These are phyloP conservation scores for Coptotermes formosanus DNA, from an alignment of 1,140 invertebrate species.

Conservation along the genomic window DNA sequence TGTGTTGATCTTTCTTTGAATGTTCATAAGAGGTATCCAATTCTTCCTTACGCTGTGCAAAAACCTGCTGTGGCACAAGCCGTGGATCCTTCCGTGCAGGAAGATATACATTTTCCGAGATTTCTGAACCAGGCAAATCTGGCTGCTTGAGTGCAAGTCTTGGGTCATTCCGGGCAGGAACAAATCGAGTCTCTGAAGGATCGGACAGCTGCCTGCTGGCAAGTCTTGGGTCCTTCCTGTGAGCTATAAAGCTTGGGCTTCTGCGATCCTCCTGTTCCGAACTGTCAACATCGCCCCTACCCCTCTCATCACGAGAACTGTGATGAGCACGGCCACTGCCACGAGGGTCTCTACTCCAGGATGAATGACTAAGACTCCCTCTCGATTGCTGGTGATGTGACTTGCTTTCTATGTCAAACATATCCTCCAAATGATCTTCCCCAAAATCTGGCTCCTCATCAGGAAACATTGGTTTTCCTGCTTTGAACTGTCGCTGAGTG, in stretches of 20 bases:
- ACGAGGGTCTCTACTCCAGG: neutral
- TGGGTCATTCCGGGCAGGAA: neutral
- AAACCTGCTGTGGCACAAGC: neutral
- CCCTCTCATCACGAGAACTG: neutral
- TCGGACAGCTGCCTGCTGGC: neutral
- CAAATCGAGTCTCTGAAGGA: slow-evolving; percentile 1
- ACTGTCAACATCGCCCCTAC: neutral
- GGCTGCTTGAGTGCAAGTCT: neutral
- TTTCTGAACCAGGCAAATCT: neutral
- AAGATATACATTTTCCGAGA: neutral
- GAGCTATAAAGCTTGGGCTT: neutral
- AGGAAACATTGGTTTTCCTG: neutral
- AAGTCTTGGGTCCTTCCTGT: neutral
- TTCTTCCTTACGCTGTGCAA: neutral
- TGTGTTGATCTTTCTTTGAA: neutral
- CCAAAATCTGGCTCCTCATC: neutral
- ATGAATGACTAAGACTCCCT: neutral
- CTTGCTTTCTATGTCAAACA: slow-evolving; percentile 20
- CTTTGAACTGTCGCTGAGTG: neutral
- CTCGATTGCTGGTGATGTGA: neutral
- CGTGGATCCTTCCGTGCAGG: neutral
- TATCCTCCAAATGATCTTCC: neutral
- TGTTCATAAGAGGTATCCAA: neutral
- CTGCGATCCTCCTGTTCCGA: neutral
- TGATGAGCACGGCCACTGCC: neutral